Conservation (phyloP, 2,888 invertebrate genomes). For the Cybosia mesomella region DNA sequence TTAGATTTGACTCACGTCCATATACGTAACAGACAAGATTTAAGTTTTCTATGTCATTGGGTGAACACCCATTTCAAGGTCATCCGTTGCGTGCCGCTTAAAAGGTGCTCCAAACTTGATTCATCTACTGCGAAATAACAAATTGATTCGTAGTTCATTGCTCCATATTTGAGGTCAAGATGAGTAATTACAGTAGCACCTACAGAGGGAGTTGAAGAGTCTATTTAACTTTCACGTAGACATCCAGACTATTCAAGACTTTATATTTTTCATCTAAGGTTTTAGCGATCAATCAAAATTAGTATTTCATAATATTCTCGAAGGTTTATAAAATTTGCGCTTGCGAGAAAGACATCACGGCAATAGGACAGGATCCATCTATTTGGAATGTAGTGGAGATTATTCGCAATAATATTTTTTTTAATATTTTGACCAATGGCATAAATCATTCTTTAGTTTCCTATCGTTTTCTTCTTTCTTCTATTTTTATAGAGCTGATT, state of each 20-base stretch:
- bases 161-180: constrained; percentile 16
- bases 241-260: background rate
- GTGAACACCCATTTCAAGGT: constrained; percentile 48
- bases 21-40: constrained; percentile 8
- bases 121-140: constrained; percentile 29
- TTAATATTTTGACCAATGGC: too few relatives aligned
- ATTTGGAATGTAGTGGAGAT: too few relatives aligned
- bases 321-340: background rate
- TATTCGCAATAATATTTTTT: too few relatives aligned
- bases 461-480: too few relatives aligned
- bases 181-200: background rate
- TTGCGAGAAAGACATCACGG: too few relatives aligned
- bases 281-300: too few relatives aligned
- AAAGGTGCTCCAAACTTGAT: constrained; percentile 29
- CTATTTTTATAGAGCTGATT: too few relatives aligned
- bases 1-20: constrained; percentile 16
- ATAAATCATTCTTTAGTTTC: too few relatives aligned
- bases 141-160: constrained; percentile 32
- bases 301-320: background rate
- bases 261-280: too few relatives aligned
- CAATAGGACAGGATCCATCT: too few relatives aligned
- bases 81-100: constrained; percentile 36
- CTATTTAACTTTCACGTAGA: background rate
- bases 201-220: background rate
- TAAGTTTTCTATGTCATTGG: constrained; percentile 40